phyloP scores from a whole-genome alignment of 2,113 vertebrate species.

The Pipra filicauda region DNA sequence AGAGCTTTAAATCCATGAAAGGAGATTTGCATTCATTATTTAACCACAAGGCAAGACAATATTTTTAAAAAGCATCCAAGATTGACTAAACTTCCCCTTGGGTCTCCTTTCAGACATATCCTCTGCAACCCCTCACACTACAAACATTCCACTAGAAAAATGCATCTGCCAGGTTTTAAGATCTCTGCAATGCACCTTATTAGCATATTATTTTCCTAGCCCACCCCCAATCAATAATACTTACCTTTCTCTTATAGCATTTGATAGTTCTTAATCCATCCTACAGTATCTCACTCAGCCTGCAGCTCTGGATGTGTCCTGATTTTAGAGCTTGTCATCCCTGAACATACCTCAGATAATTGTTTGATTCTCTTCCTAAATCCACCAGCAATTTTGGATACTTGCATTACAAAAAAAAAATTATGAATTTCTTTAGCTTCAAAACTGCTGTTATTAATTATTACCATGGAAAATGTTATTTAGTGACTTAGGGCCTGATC shows the following conservation, averaged over 20 bases:
- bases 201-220: slow-evolving; percentile 60
- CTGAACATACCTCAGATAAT: slow-evolving; percentile 36
- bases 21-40: slow-evolving; percentile 71
- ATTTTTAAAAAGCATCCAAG: slow-evolving; percentile 57
- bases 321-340: slow-evolving; percentile 60
- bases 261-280: slow-evolving; percentile 66
- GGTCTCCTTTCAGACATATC: slow-evolving; percentile 34
- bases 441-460: slow-evolving; percentile 67
- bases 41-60: slow-evolving; percentile 58
- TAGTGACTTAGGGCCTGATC: slow-evolving; percentile 60
- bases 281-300: slow-evolving; percentile 33
- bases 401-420: slow-evolving; percentile 41
- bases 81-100: slow-evolving; percentile 55
- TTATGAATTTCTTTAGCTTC: slow-evolving; percentile 27
- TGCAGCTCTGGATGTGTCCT: slow-evolving; percentile 51
- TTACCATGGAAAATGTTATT: slow-evolving; percentile 71
- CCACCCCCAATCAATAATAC: slow-evolving; percentile 66
- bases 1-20: slow-evolving; percentile 65
- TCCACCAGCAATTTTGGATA: slow-evolving; percentile 52
- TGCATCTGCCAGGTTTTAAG: slow-evolving; percentile 30
- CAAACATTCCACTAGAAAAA: slow-evolving; percentile 46
- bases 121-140: slow-evolving; percentile 39
- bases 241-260: slow-evolving; percentile 55
- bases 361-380: slow-evolving; percentile 63
- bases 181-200: slow-evolving; percentile 37